Evolutionary conservation across 2,113 vertebrate species (phyloP).

Genomic region (Ancistrus triradiatus): DNA sequence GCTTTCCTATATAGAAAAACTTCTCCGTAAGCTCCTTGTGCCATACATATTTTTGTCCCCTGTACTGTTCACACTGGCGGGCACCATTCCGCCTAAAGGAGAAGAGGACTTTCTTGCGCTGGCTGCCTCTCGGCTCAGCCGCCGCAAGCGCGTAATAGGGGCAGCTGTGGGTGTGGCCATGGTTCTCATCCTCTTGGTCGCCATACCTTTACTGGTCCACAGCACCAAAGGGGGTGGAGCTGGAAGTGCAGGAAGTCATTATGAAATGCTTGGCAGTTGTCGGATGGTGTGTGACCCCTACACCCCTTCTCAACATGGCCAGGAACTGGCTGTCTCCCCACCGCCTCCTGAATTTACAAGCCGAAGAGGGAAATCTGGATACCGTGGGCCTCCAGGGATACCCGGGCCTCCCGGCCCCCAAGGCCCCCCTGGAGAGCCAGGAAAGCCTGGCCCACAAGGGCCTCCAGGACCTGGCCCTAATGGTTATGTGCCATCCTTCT

Average conservation of each 20-base stretch:
- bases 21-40: constrained; percentile 32
- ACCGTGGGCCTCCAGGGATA: constrained; percentile 78
- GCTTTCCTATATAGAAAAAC: constrained; percentile 15
- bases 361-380: constrained; percentile 78
- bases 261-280: constrained; percentile 87
- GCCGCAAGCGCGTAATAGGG: constrained; percentile 87
- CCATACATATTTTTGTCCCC: constrained; percentile 37
- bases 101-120: constrained; percentile 92
- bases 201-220: constrained; percentile 92
- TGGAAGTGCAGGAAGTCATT: constrained; percentile 72
- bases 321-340: constrained; percentile 75
- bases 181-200: constrained; percentile 88
- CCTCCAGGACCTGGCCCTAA: constrained; percentile 84
- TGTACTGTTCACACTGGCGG: constrained; percentile 64
- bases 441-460: constrained; percentile 84
- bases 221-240: constrained; percentile 76
- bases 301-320: constrained; percentile 72
- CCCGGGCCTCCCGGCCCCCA: constrained; percentile 76
- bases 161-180: constrained; percentile 90
- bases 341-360: constrained; percentile 78
- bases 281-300: constrained; percentile 88
- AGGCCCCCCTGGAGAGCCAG: constrained; percentile 84
- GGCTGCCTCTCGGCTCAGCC: constrained; percentile 88
- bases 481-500: constrained; percentile 82
- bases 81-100: constrained; percentile 88